Percentiles rank a stretch among this genome's conserved stretches.
Evolutionary conservation across 2,797 vertebrate genomes (phyloP).

Genomic region (Margarornis squamiger): DNA sequence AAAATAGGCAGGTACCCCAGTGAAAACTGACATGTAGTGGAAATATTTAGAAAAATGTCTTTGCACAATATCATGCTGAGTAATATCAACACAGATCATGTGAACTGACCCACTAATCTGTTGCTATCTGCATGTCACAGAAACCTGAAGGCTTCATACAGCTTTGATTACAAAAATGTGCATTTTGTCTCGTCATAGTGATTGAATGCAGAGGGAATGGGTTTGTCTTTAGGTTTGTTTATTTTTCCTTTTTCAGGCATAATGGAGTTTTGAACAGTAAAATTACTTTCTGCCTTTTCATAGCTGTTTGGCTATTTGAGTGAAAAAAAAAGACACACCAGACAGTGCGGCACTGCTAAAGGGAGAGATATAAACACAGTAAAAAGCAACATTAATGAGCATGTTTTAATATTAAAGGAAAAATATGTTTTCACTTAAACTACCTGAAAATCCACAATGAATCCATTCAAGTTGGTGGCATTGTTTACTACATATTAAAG

Average conservation of each 20-base stretch:
- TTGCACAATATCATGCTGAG: neutral
- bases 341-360: neutral
- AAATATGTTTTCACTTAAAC: slow-evolving; percentile 47
- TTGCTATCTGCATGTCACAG: neutral
- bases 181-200: slow-evolving; percentile 35
- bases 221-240: slow-evolving; percentile 42
- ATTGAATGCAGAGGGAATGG: slow-evolving; percentile 37
- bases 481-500: neutral
- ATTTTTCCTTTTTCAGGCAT: slow-evolving; percentile 44
- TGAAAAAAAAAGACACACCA: neutral
- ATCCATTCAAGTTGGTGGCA: neutral
- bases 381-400: slow-evolving; percentile 21
- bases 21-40: neutral
- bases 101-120: slow-evolving; percentile 14
- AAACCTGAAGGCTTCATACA: slow-evolving; percentile 22
- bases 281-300: slow-evolving; percentile 41
- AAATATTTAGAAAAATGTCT: neutral
- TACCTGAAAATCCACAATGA: slow-evolving; percentile 35
- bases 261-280: slow-evolving; percentile 45
- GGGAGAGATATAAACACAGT: neutral
- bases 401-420: slow-evolving; percentile 28
- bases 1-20: neutral
- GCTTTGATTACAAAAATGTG: slow-evolving; percentile 50
- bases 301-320: neutral
- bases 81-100: neutral